phyloP scores from a whole-genome alignment of 2,113 vertebrate genomes.

The Macroglossus sobrinus region DNA sequence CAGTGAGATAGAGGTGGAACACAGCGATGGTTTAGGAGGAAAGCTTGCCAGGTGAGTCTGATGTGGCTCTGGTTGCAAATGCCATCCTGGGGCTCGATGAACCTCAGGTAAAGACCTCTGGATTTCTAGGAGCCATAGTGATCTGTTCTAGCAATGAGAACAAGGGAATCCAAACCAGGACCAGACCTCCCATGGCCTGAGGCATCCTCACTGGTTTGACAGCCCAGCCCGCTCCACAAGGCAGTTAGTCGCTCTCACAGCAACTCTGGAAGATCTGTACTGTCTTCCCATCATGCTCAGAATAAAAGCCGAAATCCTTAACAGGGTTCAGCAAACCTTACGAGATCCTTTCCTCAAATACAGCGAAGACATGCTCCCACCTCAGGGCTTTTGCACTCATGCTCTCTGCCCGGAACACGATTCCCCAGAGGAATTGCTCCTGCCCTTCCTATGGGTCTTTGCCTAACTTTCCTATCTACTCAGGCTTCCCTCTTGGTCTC shows the following conservation, averaged over 20 bases:
- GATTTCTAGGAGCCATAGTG: background rate
- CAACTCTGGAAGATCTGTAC: background rate
- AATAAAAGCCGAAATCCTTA: background rate
- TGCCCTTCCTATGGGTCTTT: background rate
- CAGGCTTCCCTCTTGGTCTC: background rate
- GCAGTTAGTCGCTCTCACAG: background rate
- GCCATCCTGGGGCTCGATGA: background rate
- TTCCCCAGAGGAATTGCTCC: background rate
- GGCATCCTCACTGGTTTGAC: background rate
- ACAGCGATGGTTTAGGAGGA: background rate
- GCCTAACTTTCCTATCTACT: background rate
- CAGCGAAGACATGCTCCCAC: background rate
- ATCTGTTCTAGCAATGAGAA: background rate
- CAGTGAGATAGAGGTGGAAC: background rate
- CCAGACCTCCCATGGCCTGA: rapidly evolving
- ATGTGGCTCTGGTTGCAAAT: background rate
- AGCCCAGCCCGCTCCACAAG: background rate
- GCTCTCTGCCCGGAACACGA: background rate
- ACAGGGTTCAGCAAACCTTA: background rate
- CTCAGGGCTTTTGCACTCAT: background rate
- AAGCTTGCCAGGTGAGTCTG: background rate
- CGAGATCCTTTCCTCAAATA: background rate
- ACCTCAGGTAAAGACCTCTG: background rate
- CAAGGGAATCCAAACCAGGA: background rate
- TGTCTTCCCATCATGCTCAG: background rate